Evolutionary conservation across 2,888 invertebrate species (phyloP), one percentile per base, ranked within the genome.

Genomic region (Agapostemon virescens): DNA sequence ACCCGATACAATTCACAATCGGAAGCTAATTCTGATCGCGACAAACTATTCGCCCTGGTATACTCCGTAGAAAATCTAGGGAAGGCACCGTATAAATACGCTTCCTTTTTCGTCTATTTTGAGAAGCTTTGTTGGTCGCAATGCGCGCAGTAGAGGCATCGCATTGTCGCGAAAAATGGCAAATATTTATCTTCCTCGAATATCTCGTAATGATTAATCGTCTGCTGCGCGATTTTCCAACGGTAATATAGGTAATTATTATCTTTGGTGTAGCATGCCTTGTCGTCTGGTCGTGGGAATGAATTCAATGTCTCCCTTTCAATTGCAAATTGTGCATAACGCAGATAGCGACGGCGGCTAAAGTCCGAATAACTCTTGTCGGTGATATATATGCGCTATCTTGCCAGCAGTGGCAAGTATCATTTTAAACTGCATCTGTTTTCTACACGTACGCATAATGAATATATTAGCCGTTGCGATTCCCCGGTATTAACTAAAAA

Each of bases 141-240:
- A 23, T 52, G 11, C 23, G 55, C 52, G n/a, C n/a, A 23, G 52
- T 23, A 52, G 9, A 49, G n/a, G 38, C 17, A 23, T 26, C 45
- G 52, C 36, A 70, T 76, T 74, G 74, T 74, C 68, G 23, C 36
- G 42, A 70, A 74, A 74, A 40, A 77, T 81, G 33, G 23, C 68
- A 74, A 81, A 77, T 77, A 81, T 82, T 81, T 82, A 49, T 70
- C 23, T 67, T 52, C 40, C 49, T 30, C 13, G 61, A 52, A 45
- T 45, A 69, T 74, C 23, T 45, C 42, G 52, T 49, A 74, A 15
- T 38, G 30, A 23, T 61, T 55, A 63, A 76, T 58, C 74, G 68
- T 63, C 75, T 63, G 30, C n/a, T 58, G 11, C 23, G 17, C 17
- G 30, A 61, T 52, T 49, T 11, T 17, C 42, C 20, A 30, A 30